phyloP scores from a whole-genome alignment of 2,888 invertebrate species.

The Xiphydria camelus region DNA sequence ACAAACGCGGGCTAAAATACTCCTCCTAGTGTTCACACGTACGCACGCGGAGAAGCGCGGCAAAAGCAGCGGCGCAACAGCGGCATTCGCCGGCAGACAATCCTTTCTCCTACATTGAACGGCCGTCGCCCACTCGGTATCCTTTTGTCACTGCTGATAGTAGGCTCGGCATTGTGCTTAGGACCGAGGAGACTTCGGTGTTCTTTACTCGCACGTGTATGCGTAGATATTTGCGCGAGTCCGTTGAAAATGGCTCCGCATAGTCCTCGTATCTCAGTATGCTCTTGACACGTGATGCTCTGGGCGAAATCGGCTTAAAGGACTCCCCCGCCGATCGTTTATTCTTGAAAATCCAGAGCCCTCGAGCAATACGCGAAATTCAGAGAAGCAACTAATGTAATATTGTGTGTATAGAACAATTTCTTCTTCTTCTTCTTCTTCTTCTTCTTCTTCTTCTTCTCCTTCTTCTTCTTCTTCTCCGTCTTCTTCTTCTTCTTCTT shows the following conservation, averaged over 20 bases:
- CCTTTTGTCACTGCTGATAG: slow-evolving; percentile 35
- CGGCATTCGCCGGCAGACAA: slow-evolving; percentile 22
- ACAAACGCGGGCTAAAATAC: slow-evolving; percentile 32
- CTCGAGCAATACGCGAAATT: no score
- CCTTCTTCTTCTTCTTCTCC: slow-evolving; percentile 63
- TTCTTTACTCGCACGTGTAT: no score
- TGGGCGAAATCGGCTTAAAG: no score
- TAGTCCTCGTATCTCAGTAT: no score
- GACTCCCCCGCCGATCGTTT: no score
- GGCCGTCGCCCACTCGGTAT: slow-evolving; percentile 28
- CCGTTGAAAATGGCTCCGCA: no score
- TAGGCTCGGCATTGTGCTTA: no score
- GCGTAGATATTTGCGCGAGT: no score
- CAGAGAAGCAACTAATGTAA: no score
- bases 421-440: slow-evolving; percentile 59
- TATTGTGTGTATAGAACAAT: slow-evolving; percentile 9
- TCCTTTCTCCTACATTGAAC: slow-evolving; percentile 34
- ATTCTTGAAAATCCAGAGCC: no score
- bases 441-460: slow-evolving; percentile 60
- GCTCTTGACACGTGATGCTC: slow-evolving; percentile 5
- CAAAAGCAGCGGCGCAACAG: not conserved
- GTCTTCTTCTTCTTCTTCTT: slow-evolving; percentile 67
- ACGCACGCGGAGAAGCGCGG: slow-evolving; percentile 9
- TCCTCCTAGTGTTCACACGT: slow-evolving; percentile 17
- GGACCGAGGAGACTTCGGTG: no score